Conservation (phyloP, 2,888 invertebrate genomes). For the Macrophya alboannulata region DNA sequence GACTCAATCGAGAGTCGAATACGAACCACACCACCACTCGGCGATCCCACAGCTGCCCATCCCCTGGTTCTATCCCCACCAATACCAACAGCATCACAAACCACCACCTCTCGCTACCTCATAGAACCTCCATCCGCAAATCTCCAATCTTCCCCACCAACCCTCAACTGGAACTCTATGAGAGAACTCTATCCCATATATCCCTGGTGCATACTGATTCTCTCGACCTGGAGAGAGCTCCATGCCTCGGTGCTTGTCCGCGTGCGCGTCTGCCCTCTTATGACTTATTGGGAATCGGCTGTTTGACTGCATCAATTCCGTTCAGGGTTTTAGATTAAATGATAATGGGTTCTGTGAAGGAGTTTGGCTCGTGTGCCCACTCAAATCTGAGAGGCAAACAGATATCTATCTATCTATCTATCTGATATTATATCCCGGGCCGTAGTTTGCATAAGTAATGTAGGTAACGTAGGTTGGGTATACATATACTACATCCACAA, state of each 20-base stretch:
- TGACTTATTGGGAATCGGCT: conserved; percentile 60
- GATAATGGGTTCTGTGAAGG: conserved; percentile 63
- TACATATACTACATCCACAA: neutral
- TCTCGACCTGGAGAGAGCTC: conserved; percentile 48
- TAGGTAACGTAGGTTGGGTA: conserved; percentile 1
- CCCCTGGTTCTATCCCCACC: conserved; percentile 49
- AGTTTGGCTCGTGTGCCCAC: conserved; percentile 37
- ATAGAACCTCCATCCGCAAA: conserved; percentile 32
- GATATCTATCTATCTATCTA: conserved; percentile 33
- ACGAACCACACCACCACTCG: conserved; percentile 60
- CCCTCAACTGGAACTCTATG: conserved; percentile 50
- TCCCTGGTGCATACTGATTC: conserved; percentile 68
- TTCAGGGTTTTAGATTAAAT: conserved; percentile 66
- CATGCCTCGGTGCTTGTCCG: conserved; percentile 2
- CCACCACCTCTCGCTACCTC: conserved; percentile 37
- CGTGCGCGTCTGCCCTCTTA: conserved; percentile 47
- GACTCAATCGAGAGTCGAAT: conserved; percentile 69
- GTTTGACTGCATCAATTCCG: conserved; percentile 61
- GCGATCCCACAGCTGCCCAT: conserved; percentile 53
- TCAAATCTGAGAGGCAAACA: conserved; percentile 47
- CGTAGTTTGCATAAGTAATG: conserved; percentile 51
- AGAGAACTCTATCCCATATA: conserved; percentile 64
- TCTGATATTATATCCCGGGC: conserved; percentile 26
- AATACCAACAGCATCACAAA: conserved; percentile 22
- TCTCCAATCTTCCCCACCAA: conserved; percentile 44